Percentiles rank a stretch among this genome's conserved stretches.
Conservation (phyloP, 2,797 vertebrate genomes). For the Enteromius radiatus region DNA sequence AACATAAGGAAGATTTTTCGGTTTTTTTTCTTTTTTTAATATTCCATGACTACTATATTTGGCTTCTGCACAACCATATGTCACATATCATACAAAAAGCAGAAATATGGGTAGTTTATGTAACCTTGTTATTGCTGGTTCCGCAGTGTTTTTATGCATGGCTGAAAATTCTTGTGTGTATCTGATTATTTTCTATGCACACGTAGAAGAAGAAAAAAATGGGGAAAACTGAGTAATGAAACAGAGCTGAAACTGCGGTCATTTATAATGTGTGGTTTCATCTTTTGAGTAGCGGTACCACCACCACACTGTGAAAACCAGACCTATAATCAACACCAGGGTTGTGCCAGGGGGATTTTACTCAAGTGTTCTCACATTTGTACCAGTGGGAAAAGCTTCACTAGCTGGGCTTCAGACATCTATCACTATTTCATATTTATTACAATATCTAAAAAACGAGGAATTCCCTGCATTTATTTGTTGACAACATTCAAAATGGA, state of each 20-base stretch:
- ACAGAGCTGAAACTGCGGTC: conserved; percentile 47
- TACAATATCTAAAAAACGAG: conserved; percentile 6
- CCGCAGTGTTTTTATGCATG: conserved; percentile 24
- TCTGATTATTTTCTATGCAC: conserved; percentile 39
- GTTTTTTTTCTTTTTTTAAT: neutral
- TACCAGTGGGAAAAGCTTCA: conserved; percentile 24
- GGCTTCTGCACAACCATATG: conserved; percentile 34
- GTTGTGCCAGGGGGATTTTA: conserved; percentile 39
- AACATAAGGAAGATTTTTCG: neutral
- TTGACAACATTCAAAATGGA: neutral
- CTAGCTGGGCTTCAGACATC: conserved; percentile 3
- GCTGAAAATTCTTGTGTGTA: conserved; percentile 31
- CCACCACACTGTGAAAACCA: conserved; percentile 34
- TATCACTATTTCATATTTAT: neutral
- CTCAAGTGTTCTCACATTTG: conserved; percentile 44
- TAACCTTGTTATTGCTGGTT: conserved; percentile 49
- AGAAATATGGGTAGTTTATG: conserved; percentile 31
- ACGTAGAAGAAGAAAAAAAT: conserved; percentile 17
- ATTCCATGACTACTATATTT: conserved; percentile 3
- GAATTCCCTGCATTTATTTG: neutral
- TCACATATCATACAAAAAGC: conserved; percentile 42
- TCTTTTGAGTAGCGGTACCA: conserved; percentile 34
- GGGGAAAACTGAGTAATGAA: conserved; percentile 51
- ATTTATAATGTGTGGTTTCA: conserved; percentile 54
- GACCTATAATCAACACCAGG: conserved; percentile 48